Percentiles rank a stretch among this genome's conserved stretches.
Evolutionary conservation across 1,140 invertebrate species (phyloP).

Genomic region (Pogonomyrmex barbatus): DNA sequence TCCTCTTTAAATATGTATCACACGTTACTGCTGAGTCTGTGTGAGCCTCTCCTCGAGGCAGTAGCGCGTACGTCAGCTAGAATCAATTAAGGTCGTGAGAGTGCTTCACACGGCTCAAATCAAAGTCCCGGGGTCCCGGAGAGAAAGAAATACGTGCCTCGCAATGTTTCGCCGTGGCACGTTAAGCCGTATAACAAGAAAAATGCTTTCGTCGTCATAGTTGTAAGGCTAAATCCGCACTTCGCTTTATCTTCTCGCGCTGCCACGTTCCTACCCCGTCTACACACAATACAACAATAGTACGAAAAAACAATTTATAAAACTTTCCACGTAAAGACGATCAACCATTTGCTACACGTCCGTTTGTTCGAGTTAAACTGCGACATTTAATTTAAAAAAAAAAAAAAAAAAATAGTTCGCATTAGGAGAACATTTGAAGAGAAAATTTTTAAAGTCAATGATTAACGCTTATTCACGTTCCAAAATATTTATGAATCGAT

Average conservation of each 20-base stretch:
- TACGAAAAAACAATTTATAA: slow-evolving; percentile 11
- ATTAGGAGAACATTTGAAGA: background rate
- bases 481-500: background rate
- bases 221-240: slow-evolving; percentile 55
- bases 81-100: slow-evolving; percentile 63
- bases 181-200: slow-evolving; percentile 57
- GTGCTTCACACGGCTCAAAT: slow-evolving; percentile 54
- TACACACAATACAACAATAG: background rate
- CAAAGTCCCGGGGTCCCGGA: slow-evolving; percentile 47
- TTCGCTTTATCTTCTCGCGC: slow-evolving; percentile 51
- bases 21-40: slow-evolving; percentile 52
- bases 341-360: background rate
- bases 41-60: slow-evolving; percentile 36
- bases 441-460: too few relatives aligned
- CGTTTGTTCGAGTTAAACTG: background rate
- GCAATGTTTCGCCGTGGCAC: slow-evolving; percentile 57
- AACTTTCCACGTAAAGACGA: background rate
- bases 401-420: background rate
- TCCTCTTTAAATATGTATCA: slow-evolving; percentile 63
- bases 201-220: slow-evolving; percentile 59
- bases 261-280: background rate
- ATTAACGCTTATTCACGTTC: background rate
- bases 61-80: slow-evolving; percentile 61
- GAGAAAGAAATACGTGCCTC: slow-evolving; percentile 61
- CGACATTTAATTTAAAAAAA: background rate